Conservation (phyloP, 2,888 invertebrate genomes). For the Mimumesa dahlbomi region DNA sequence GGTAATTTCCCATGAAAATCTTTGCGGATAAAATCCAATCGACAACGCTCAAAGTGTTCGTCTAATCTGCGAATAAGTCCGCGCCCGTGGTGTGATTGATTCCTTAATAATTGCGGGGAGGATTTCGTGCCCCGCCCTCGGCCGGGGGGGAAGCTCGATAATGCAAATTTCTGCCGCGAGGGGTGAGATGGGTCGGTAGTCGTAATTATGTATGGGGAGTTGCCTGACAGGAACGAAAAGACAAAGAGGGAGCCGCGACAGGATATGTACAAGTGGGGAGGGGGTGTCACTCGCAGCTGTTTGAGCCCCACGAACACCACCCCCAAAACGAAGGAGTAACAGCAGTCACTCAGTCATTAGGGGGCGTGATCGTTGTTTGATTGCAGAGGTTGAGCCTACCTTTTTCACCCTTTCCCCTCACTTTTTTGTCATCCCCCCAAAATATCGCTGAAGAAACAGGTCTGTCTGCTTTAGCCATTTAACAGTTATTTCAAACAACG, state of each 20-base stretch:
- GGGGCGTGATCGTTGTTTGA: conserved; percentile 75
- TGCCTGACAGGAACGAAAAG: conserved; percentile 29
- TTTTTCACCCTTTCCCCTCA: conserved; percentile 17
- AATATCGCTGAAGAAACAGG: not conserved
- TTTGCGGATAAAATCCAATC: not conserved
- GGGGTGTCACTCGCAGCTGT: conserved; percentile 75
- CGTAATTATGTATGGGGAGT: conserved; percentile 68
- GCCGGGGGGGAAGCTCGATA: conserved; percentile 55
- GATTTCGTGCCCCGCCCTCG: conserved; percentile 37
- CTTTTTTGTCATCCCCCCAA: not conserved
- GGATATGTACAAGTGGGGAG: conserved; percentile 60
- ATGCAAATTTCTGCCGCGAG: conserved; percentile 68
- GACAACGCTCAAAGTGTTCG: no score
- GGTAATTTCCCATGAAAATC: not conserved
- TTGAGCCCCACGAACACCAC: conserved; percentile 64
- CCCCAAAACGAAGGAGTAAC: conserved; percentile 63
- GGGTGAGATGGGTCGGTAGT: conserved; percentile 55
- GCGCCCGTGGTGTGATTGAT: conserved; percentile 65
- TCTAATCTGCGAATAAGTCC: no score
- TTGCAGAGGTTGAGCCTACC: conserved; percentile 67
- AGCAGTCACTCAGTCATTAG: conserved; percentile 72
- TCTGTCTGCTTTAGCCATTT: no score
- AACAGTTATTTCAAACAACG: no score
- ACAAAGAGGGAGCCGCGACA: conserved; percentile 38
- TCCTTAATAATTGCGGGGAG: conserved; percentile 65